A percentile compares a stretch with the other conserved stretches of the same genome.
Conservation (phyloP, 1,140 invertebrate genomes). For the Calliopsis andreniformis region DNA sequence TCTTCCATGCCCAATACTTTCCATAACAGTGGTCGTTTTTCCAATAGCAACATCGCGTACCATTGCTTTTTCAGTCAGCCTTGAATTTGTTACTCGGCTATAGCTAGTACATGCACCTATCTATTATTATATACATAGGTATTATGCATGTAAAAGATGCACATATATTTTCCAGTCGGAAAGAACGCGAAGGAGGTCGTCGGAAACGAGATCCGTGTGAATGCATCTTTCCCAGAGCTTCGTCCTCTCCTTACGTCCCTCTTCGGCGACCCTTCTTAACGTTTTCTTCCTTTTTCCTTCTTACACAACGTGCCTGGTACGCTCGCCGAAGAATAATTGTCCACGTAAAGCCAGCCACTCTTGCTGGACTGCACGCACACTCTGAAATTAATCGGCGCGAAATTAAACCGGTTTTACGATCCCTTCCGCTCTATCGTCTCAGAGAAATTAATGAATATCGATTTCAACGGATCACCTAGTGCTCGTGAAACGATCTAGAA, state of each 20-base stretch:
- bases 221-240: constrained; percentile 33
- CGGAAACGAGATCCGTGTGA: constrained; percentile 26
- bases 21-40: no score
- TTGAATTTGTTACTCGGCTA: constrained; percentile 6
- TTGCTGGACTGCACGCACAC: constrained; percentile 4
- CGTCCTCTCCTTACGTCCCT: not conserved
- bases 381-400: constrained; percentile 50
- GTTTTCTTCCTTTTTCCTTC: constrained; percentile 3
- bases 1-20: no score
- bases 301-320: not conserved
- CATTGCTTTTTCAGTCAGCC: not conserved
- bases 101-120: not conserved
- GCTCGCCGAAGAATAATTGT: constrained; percentile 39
- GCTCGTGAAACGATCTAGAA: no score
- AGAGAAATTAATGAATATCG: constrained; percentile 51
- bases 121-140: constrained; percentile 16
- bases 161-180: not conserved
- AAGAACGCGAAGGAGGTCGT: constrained; percentile 47
- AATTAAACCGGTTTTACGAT: constrained; percentile 60
- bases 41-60: no score
- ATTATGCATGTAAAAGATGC: constrained; percentile 9
- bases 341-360: constrained; percentile 2
- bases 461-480: constrained; percentile 37
- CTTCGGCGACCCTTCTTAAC: not conserved
- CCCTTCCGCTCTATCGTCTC: not conserved